Evolutionary conservation across 2,113 vertebrate species (phyloP).

Genomic region (Ictalurus punctatus): DNA sequence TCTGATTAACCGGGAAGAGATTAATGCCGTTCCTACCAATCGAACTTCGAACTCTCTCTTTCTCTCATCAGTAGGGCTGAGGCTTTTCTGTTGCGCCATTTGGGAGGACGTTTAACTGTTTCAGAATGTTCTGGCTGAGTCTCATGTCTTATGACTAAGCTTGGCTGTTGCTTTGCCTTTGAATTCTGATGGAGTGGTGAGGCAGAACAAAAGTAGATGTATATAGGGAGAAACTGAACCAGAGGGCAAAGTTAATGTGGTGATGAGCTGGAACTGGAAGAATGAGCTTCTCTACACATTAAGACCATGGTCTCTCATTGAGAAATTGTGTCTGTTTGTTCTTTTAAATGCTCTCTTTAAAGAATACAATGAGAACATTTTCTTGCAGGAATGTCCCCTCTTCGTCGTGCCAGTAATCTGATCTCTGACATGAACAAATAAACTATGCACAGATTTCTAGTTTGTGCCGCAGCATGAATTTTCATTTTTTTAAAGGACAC

Average conservation of each 20-base stretch:
- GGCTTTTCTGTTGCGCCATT: not conserved
- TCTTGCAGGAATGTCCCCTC: not conserved
- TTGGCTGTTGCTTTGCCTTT: constrained; percentile 60
- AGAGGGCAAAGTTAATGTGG: not conserved
- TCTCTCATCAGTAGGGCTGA: not conserved
- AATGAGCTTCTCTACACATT: constrained; percentile 40
- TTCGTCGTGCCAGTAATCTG: constrained; percentile 1
- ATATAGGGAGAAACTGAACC: not conserved
- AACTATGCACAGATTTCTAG: not conserved
- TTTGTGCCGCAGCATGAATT: not conserved
- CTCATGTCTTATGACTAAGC: constrained; percentile 64
- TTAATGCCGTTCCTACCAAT: not conserved
- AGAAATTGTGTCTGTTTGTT: not conserved
- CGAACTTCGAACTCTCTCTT: not conserved
- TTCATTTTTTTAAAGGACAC: not conserved
- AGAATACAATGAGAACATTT: not conserved
- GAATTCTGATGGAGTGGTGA: constrained; percentile 53
- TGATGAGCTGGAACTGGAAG: not conserved
- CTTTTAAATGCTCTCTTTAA: not conserved
- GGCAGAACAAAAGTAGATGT: not conserved
- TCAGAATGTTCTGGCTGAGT: constrained; percentile 64
- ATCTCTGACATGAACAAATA: constrained; percentile 12
- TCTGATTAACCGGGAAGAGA: not conserved
- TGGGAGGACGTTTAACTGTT: constrained; percentile 46
- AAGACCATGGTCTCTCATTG: not conserved